Percentiles rank a stretch among this genome's conserved stretches.
phyloP scores from a whole-genome alignment of 2,888 invertebrate species.

The Oscheius myriophilus region DNA sequence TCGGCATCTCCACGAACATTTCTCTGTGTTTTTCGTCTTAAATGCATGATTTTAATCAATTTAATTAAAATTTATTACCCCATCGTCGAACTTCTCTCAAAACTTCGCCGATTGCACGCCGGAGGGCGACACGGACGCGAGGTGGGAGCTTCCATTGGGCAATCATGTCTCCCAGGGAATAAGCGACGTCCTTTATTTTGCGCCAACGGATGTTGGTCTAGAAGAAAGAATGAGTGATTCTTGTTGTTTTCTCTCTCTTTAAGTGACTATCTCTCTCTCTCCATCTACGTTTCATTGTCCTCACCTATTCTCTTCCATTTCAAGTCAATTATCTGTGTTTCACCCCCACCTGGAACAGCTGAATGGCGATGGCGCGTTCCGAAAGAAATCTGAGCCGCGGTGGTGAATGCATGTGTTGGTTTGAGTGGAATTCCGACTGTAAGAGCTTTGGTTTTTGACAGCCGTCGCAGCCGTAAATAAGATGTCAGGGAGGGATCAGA shows the following conservation, averaged over 20 bases:
- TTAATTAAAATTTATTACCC: too few species aligned
- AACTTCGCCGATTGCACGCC: constrained; percentile 34
- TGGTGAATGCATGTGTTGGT: too few species aligned
- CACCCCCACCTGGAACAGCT: constrained; percentile 6
- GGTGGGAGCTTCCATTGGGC: constrained; percentile 35
- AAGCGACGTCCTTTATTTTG: constrained; percentile 43
- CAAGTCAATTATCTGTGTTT: too few species aligned
- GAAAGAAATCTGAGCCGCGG: constrained; percentile 1
- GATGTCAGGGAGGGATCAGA: too few species aligned
- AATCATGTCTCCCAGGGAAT: constrained; percentile 36
- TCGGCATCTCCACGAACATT: constrained; percentile 47
- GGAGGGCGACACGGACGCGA: constrained; percentile 26
- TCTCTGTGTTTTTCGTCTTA: constrained; percentile 54
- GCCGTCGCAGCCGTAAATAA: too few species aligned
- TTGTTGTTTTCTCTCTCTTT: too few species aligned
- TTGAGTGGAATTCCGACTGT: too few species aligned
- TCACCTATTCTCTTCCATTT: too few species aligned
- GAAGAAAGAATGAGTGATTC: too few species aligned
- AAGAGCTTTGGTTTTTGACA: too few species aligned
- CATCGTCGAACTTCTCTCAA: constrained; percentile 43
- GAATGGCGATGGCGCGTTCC: constrained; percentile 3
- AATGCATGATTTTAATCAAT: constrained; percentile 10
- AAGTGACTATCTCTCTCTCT: not conserved
- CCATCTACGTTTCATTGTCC: not conserved
- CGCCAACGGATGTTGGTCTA: constrained; percentile 56